Base-by-base conservation (phyloP, 37 sponge, comb jelly and placozoan genomes). In the Lycopodina hypogea region DNA sequence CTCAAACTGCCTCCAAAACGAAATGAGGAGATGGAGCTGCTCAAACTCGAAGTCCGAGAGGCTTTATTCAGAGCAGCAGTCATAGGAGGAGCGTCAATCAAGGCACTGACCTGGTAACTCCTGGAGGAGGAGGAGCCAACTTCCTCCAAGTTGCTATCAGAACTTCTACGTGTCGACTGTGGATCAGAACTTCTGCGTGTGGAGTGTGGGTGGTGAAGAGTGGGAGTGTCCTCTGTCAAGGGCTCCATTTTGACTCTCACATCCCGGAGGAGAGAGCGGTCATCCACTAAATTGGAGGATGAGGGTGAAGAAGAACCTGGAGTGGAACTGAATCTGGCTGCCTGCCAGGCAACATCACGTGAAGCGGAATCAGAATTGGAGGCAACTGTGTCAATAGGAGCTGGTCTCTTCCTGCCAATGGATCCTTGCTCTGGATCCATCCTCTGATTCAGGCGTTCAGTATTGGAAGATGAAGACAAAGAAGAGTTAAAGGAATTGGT, bases 1-100 rank as follows among this genome's bases (percentile, higher is more conserved):
- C 81, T 87, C 35, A 92, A 62, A 63, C 93, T 92, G 62, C 88
- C 89, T 30, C 85, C 93, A 40, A 92, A 80, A 11, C 81, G 68
- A 42, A 90, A 78, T 1, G 87, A 83, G 7, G 91, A 90, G 17
- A 86, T 70, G 2, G 90, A 90, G 63, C 83, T 86, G 67, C 78
- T 81, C 18, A 90, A 60, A 36, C 87, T 86, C 0, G 91, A 87
- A 0, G 88, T 87, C 34, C 88, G 56, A 14, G 88, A 87, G 52
- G 82, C 59, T 28, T 71, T 74, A 12, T 48, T 75, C 32, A 85
- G 71, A 2, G 66, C 30, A 30, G 55, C 33, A 6, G 22, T 38
- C 61, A 76, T 76, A 42, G 83, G 82, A 35, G 88, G 88, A 23
- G 76, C 65, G 32, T 87, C 88, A 52, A 87, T 77, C 62, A 87